Conservation (phyloP, 2,888 invertebrate genomes). For the Notodonta dromedarius region DNA sequence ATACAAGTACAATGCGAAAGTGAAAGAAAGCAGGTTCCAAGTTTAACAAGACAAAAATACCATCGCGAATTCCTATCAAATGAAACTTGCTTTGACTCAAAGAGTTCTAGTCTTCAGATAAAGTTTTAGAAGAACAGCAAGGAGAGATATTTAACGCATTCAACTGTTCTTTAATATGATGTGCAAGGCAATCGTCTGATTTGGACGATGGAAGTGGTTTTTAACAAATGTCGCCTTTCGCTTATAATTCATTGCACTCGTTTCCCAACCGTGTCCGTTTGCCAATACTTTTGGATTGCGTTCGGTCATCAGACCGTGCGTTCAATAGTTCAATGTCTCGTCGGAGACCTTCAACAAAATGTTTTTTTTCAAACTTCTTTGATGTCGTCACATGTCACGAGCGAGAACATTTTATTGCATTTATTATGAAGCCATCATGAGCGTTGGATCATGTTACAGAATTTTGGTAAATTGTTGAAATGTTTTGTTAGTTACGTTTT, state of each 20-base stretch:
- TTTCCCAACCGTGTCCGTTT: conserved; percentile 54
- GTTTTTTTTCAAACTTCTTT: conserved; percentile 38
- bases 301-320: conserved; percentile 58
- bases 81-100: not conserved
- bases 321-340: conserved; percentile 67
- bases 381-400: conserved; percentile 39
- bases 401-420: conserved; percentile 26
- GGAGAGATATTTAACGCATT: not conserved
- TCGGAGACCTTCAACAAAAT: conserved; percentile 52
- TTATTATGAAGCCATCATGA: not conserved
- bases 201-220: conserved; percentile 23
- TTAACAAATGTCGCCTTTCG: conserved; percentile 41
- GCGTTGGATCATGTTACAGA: not conserved
- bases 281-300: conserved; percentile 60
- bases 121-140: no score
- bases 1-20: not conserved
- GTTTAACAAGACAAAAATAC: not conserved
- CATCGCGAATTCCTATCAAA: not conserved
- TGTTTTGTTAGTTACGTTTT: not conserved
- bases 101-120: not conserved
- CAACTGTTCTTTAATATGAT: not conserved
- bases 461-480: not conserved
- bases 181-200: not conserved
- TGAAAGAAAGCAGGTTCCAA: not conserved
- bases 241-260: conserved; percentile 47